Evolutionary conservation across 2,113 vertebrate genomes (phyloP).

Genomic region (Tragelaphus imberbis): DNA sequence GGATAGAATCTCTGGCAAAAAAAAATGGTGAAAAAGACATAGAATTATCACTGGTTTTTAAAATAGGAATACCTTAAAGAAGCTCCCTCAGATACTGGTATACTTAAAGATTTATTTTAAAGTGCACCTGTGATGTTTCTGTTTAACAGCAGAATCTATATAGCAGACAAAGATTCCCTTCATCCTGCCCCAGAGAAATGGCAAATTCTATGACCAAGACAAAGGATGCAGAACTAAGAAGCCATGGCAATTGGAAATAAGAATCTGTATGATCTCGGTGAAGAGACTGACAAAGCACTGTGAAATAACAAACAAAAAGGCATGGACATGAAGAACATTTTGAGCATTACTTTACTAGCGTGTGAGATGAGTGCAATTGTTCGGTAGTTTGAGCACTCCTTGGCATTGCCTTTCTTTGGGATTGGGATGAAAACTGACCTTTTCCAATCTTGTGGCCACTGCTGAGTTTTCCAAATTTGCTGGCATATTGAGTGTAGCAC

Average conservation of each 20-base stretch:
- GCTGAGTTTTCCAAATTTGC: no score
- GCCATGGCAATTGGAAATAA: background rate
- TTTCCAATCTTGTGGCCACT: no score
- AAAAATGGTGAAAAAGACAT: background rate
- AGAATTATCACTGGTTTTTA: background rate
- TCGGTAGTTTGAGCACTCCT: no score
- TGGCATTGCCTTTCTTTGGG: no score
- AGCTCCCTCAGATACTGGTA: background rate
- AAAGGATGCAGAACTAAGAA: background rate
- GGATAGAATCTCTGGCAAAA: conserved; percentile 36
- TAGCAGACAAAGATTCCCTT: background rate
- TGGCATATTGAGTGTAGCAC: no score
- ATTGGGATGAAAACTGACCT: no score
- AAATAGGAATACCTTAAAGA: conserved; percentile 20
- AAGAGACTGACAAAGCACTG: background rate
- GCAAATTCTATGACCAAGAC: background rate
- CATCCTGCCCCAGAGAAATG: background rate
- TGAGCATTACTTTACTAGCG: no score
- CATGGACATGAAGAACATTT: background rate
- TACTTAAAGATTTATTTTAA: conserved; percentile 2
- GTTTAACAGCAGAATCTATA: background rate
- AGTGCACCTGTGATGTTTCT: background rate
- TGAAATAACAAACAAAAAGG: background rate
- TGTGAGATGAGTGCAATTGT: no score
- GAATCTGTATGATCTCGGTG: background rate